A percentile compares a stretch with the other conserved stretches of the same genome.
phyloP scores from a whole-genome alignment of 1,140 invertebrate species.

The Pseudomyrmex sp. region DNA sequence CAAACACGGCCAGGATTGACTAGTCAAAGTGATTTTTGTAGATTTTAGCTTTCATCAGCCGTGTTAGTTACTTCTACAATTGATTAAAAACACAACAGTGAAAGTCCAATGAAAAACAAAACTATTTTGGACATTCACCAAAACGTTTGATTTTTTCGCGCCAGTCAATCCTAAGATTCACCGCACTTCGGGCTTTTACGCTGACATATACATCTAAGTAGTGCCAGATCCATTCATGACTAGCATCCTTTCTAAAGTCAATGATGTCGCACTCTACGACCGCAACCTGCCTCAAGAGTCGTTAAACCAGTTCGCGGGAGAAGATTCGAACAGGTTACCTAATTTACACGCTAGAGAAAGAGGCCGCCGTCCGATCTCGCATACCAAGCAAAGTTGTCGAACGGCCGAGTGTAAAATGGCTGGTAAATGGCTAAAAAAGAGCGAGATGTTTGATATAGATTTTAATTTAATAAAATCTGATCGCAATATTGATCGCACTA shows the following conservation, averaged over 20 bases:
- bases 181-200: too few species aligned
- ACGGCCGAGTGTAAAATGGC: not conserved
- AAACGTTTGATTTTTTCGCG: too few species aligned
- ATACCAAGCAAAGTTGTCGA: not conserved
- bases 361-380: not conserved
- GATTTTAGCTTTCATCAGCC: too few species aligned
- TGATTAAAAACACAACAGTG: too few species aligned
- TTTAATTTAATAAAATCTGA: conserved; percentile 6
- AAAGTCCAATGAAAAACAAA: too few species aligned
- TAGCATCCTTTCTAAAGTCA: conserved; percentile 65
- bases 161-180: too few species aligned
- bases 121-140: too few species aligned
- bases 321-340: conserved; percentile 75
- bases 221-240: conserved; percentile 68
- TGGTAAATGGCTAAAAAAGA: conserved; percentile 5
- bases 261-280: conserved; percentile 53
- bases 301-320: conserved; percentile 74
- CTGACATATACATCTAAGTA: not conserved
- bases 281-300: conserved; percentile 73
- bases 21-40: too few species aligned
- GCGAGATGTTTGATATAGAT: not conserved
- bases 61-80: too few species aligned
- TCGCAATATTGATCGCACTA: too few species aligned
- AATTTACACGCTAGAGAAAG: conserved; percentile 66
- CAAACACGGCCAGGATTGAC: too few species aligned